phyloP scores from a whole-genome alignment of 2,888 invertebrate genomes.

The Philereme transversata region DNA sequence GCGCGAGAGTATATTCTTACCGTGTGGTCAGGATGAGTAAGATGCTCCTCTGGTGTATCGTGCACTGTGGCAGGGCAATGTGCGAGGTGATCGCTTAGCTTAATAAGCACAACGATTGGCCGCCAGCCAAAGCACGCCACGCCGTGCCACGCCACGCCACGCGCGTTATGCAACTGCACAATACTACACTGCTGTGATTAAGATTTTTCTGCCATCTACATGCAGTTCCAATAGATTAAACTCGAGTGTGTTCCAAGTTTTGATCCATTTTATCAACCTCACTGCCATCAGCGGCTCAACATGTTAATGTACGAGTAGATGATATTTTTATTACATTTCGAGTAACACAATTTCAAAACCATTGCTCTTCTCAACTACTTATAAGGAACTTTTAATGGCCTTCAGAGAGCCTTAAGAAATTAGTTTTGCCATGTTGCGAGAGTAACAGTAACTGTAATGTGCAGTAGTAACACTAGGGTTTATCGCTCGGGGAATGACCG shows the following conservation, averaged over 20 bases:
- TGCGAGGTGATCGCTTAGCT: constrained; percentile 52
- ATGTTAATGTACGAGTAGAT: too few species aligned
- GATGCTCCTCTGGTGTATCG: constrained; percentile 7
- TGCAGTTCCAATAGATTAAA: too few species aligned
- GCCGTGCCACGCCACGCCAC: constrained; percentile 45
- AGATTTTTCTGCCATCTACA: too few species aligned
- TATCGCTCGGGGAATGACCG: constrained; percentile 10
- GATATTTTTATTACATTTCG: not conserved
- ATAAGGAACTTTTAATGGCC: not conserved
- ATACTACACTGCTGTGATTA: not conserved
- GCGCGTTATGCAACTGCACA: constrained; percentile 6
- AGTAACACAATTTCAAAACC: not conserved
- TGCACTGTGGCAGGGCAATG: constrained; percentile 37
- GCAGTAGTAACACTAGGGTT: constrained; percentile 11
- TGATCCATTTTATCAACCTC: too few species aligned
- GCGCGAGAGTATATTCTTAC: not conserved
- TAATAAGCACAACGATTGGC: constrained; percentile 59
- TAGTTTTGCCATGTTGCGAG: not conserved
- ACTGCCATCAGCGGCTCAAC: too few species aligned
- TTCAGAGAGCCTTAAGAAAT: not conserved
- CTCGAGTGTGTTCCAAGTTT: too few species aligned
- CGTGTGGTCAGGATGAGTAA: not conserved
- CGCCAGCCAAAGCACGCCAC: constrained; percentile 45
- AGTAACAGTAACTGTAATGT: constrained; percentile 4
- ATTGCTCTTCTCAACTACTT: not conserved